Evolutionary conservation across 2,888 invertebrate genomes (phyloP).

Genomic region (Sympetrum striolatum): DNA sequence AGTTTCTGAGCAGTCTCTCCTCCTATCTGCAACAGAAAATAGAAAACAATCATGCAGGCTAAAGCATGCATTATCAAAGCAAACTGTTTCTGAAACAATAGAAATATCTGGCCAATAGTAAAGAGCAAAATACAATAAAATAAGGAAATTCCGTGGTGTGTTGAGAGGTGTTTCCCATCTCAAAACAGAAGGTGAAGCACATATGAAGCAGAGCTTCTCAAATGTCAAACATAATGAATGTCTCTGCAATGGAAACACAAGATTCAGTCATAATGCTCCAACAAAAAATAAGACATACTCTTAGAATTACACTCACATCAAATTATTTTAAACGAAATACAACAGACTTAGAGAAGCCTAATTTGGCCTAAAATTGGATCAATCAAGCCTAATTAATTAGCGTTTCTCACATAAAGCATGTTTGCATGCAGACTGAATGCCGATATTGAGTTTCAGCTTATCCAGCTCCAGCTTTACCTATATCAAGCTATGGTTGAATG

Average conservation of each 20-base stretch:
- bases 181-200: neutral
- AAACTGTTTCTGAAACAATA: neutral
- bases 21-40: slow-evolving; percentile 49
- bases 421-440: neutral
- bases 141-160: neutral
- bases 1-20: slow-evolving; percentile 50
- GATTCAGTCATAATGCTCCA: neutral
- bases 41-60: neutral
- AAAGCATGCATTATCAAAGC: neutral
- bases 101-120: neutral
- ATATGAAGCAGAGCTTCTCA: neutral
- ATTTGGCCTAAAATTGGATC: neutral
- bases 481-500: too few relatives aligned
- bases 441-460: too few relatives aligned
- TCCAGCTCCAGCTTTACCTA: too few relatives aligned
- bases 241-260: neutral
- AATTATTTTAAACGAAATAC: neutral
- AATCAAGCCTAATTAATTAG: neutral
- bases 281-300: too few relatives aligned
- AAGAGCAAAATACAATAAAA: neutral
- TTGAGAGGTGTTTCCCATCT: neutral
- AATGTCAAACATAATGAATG: neutral
- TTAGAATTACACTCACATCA: too few relatives aligned
- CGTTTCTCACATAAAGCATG: neutral
- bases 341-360: neutral